These are phyloP conservation scores for Scaptomyza montana DNA, from an alignment of 1,140 invertebrate genomes.

Conservation along the genomic window DNA sequence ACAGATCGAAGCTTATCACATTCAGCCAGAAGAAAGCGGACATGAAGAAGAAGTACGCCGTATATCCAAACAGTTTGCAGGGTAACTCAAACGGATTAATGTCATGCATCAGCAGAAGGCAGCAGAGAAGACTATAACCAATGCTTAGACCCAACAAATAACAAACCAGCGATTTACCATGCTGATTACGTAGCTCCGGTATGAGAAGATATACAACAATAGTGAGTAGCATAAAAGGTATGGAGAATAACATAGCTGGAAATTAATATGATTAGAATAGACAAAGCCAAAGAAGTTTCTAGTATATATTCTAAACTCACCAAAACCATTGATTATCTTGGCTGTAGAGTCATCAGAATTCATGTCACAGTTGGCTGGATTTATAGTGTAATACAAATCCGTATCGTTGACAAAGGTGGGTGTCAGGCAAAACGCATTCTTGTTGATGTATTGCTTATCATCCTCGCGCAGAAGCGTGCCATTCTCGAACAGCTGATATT, in stretches of 20 bases:
- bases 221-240: conserved; percentile 89
- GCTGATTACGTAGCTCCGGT: conserved; percentile 89
- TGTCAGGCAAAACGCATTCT: conserved; percentile 72
- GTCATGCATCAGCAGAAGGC: conserved; percentile 84
- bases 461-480: conserved; percentile 63
- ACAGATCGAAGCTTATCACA: conserved; percentile 91
- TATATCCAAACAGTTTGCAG: conserved; percentile 84
- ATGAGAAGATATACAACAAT: conserved; percentile 89
- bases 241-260: conserved; percentile 87
- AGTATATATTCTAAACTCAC: conserved; percentile 47
- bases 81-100: conserved; percentile 29
- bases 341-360: conserved; percentile 50
- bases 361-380: conserved; percentile 73
- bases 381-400: conserved; percentile 58
- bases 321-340: conserved; percentile 75
- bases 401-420: conserved; percentile 55
- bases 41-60: conserved; percentile 90
- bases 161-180: conserved; percentile 89
- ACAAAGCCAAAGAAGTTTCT: not conserved
- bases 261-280: not conserved
- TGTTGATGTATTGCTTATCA: conserved; percentile 53
- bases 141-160: conserved; percentile 87
- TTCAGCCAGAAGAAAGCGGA: conserved; percentile 91
- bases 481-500: conserved; percentile 63
- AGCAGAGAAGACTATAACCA: conserved; percentile 86